Conservation (phyloP, 2,113 vertebrate genomes). For the human (Homo sapiens) region DNA sequence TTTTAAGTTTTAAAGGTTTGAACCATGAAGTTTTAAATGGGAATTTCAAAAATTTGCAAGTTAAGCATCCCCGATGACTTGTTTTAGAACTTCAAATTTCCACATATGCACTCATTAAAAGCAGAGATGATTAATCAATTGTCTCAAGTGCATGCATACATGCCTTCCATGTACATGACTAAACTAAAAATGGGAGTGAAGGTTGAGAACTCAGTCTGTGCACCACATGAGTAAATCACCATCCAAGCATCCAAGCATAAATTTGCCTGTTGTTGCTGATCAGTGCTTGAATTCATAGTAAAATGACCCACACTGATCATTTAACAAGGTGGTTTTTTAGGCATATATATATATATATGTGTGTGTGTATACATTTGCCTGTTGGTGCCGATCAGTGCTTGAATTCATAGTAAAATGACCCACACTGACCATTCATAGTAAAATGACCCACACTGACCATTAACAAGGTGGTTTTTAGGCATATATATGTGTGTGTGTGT, state of each 20-base stretch:
- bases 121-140: background rate
- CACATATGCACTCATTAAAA: background rate
- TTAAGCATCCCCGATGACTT: background rate
- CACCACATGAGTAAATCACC: background rate
- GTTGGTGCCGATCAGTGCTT: background rate
- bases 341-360: too few species aligned
- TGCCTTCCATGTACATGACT: background rate
- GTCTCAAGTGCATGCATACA: background rate
- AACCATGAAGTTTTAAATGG: background rate
- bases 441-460: too few species aligned
- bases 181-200: background rate
- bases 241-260: background rate
- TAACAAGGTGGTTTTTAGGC: background rate
- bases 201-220: background rate
- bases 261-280: background rate
- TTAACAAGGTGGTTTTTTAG: background rate
- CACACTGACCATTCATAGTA: background rate
- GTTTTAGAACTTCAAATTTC: background rate
- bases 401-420: background rate
- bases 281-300: background rate
- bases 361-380: background rate
- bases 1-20: background rate
- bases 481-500: too few species aligned
- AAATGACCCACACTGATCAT: background rate
- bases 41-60: background rate